Percentiles rank a stretch among this genome's conserved stretches.
These are phyloP conservation scores for Philereme vetulata DNA, from an alignment of 2,888 invertebrate genomes.

Conservation along the genomic window DNA sequence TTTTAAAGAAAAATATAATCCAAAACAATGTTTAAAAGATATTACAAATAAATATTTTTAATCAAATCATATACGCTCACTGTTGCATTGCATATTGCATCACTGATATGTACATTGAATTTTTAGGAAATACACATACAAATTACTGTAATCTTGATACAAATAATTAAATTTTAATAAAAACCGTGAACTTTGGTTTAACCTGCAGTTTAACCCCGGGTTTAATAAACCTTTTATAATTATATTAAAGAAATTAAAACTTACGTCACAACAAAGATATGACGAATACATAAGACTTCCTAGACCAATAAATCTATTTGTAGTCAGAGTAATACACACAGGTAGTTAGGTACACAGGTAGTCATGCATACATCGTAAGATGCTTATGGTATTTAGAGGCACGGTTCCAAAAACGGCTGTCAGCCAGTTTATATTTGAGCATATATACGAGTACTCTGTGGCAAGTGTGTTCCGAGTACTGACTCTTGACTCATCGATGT, in stretches of 20 bases:
- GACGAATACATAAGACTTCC: constrained; percentile 13
- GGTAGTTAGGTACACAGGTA: constrained; percentile 37
- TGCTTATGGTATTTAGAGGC: constrained; percentile 35
- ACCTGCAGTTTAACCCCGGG: constrained; percentile 14
- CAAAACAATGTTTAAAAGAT: constrained; percentile 9
- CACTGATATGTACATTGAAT: constrained; percentile 11
- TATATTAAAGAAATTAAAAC: constrained; percentile 1
- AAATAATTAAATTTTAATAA: constrained; percentile 16
- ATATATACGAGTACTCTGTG: constrained; percentile 19
- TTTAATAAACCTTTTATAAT: constrained; percentile 10
- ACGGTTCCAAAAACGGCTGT: constrained; percentile 38
- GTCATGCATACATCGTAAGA: constrained; percentile 22
- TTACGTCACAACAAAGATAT: constrained; percentile 12
- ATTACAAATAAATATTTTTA: neutral
- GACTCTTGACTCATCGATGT: constrained; percentile 39
- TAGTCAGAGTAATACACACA: constrained; percentile 8
- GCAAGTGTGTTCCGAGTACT: constrained; percentile 22
- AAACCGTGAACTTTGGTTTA: constrained; percentile 33
- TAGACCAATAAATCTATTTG: constrained; percentile 22
- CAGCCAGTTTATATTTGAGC: constrained; percentile 38
- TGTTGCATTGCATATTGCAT: constrained; percentile 39
- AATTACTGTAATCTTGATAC: constrained; percentile 2
- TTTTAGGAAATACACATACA: neutral
- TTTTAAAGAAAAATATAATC: constrained; percentile 15
- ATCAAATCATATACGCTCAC: constrained; percentile 26